Evolutionary conservation across 2,888 invertebrate species (phyloP).

Genomic region (Andrena bicolor): DNA sequence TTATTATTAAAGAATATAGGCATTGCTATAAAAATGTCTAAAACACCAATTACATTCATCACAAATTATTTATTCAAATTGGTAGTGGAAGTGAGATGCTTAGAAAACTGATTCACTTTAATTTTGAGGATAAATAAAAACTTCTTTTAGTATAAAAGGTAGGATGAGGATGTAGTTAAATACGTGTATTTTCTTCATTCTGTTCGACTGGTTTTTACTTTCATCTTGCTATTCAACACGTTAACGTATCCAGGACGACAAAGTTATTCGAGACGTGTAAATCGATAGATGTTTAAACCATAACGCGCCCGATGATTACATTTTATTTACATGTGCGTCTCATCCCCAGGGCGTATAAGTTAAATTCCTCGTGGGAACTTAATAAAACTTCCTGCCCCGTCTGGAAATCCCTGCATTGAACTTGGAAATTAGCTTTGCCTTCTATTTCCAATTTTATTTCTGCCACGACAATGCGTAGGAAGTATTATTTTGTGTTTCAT

Average conservation of each 20-base stretch:
- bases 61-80: too few relatives aligned
- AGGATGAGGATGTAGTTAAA: background rate
- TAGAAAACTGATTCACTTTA: too few relatives aligned
- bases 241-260: background rate
- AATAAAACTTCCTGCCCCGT: constrained; percentile 39
- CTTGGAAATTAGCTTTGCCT: constrained; percentile 33
- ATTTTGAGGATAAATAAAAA: too few relatives aligned
- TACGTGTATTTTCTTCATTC: background rate
- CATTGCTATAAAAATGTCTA: too few relatives aligned
- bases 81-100: too few relatives aligned
- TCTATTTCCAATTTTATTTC: constrained; percentile 28
- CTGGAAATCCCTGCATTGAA: constrained; percentile 10
- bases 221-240: background rate
- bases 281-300: constrained; percentile 16
- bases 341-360: constrained; percentile 32
- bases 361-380: constrained; percentile 35
- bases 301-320: constrained; percentile 18
- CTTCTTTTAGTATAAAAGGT: too few relatives aligned
- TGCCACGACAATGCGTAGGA: background rate
- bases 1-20: too few relatives aligned
- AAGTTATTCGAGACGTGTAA: background rate
- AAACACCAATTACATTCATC: too few relatives aligned
- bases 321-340: constrained; percentile 32
- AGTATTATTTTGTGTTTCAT: background rate
- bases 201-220: background rate